Percentiles rank a stretch among this genome's conserved stretches.
phyloP scores from a whole-genome alignment of 2,888 invertebrate genomes.

The Copidosoma aretas region DNA sequence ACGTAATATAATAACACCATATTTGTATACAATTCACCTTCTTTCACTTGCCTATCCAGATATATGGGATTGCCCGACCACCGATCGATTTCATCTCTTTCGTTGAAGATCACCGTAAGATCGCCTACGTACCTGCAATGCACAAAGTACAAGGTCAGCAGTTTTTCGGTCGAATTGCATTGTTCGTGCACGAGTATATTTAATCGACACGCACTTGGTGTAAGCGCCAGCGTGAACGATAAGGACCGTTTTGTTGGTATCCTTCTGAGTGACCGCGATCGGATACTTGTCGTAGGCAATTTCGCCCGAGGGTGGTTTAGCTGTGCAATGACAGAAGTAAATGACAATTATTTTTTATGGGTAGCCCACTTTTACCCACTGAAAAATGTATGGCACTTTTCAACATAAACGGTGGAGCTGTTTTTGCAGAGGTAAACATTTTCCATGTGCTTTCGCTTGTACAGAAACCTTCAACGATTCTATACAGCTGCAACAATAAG shows the following conservation, averaged over 20 bases:
- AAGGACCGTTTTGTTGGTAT: conserved; percentile 67
- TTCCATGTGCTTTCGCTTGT: no score
- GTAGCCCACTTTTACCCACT: no score
- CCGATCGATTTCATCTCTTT: conserved; percentile 68
- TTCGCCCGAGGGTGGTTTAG: conserved; percentile 50
- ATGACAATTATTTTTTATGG: no score
- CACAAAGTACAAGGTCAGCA: no score
- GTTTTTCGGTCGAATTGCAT: no score
- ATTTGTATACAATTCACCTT: conserved; percentile 66
- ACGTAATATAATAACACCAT: no score
- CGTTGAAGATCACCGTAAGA: conserved; percentile 75
- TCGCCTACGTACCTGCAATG: conserved; percentile 77
- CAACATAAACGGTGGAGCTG: no score
- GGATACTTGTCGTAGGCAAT: conserved; percentile 73
- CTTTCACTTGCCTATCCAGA: conserved; percentile 68
- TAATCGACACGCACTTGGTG: conserved; percentile 67
- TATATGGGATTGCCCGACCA: conserved; percentile 80
- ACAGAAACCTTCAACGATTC: no score
- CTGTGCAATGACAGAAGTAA: conserved; percentile 42
- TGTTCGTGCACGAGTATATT: no score
- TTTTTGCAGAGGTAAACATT: no score
- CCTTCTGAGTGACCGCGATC: conserved; percentile 68
- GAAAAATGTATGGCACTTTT: no score
- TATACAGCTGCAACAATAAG: no score
- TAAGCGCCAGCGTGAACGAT: conserved; percentile 78